Evolutionary conservation across 2,888 invertebrate genomes (phyloP), one percentile per base, ranked within the genome.

Genomic region (Tiliacea citrago): DNA sequence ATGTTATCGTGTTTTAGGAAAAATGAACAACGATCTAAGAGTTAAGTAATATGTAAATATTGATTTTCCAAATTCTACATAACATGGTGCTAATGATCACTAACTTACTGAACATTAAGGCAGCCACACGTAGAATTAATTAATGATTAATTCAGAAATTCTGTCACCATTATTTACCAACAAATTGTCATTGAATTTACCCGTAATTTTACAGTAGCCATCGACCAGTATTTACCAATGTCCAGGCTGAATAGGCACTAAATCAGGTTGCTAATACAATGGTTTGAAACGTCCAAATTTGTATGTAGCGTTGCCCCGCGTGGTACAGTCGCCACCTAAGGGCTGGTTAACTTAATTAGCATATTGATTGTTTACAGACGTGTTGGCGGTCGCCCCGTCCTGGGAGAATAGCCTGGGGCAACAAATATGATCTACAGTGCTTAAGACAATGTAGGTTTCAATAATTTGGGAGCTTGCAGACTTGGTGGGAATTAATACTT

Each of bases 331-430:
- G 85, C 82, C 90, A 92, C 91, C 91, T 91, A 90, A 89, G 91
- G 89, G 86, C 84, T 83, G 88, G 78, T 78, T 92, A 92, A 92
- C 90, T 87, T 82, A 89, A 94, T 94, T 94, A 92, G 90, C 94
- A 94, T 94, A 93, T 92, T 94, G 93, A 94, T 94, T 94, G 94
- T 94, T 93, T 93, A 90, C 92, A 89, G 89, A 90, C 90, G 91
- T 91, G 92, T 81, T 82, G 60, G 80, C 21, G 83, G 80, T 68
- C 63, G 55, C 63, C 16, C 53, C 62, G 74, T 39, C 84, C 87
- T 71, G 10, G 18, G 81, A 86, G 86, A 82, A 24, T 53, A 68
- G 81, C 82, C 75, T 58, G 71, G 55, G 68, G 68, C 62, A 57
- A 78, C 79, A 75, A 82, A 77, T 77, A 73, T 77, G 76, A 84